phyloP scores from a whole-genome alignment of 2,113 vertebrate species.

The Propithecus coquereli region DNA sequence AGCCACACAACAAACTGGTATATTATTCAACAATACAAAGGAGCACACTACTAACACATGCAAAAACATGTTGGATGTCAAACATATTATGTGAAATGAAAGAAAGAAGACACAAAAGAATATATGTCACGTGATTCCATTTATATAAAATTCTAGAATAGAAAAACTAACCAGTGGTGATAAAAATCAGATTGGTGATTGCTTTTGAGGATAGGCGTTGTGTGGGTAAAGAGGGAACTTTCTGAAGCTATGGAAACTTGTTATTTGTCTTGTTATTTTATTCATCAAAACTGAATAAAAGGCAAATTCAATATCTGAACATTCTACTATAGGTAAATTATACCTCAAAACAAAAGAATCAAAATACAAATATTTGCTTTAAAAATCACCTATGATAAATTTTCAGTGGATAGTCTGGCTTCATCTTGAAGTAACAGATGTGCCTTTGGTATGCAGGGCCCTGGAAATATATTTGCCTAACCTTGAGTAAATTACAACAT shows the following conservation, averaged over 20 bases:
- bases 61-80: background rate
- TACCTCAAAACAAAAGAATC: background rate
- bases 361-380: background rate
- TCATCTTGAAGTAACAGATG: background rate
- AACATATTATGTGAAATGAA: background rate
- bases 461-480: background rate
- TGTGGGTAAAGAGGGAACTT: background rate
- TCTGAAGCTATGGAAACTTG: background rate
- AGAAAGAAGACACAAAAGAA: background rate
- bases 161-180: background rate
- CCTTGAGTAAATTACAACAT: background rate
- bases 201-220: background rate
- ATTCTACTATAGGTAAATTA: background rate
- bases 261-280: background rate
- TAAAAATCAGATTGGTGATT: background rate
- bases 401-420: background rate
- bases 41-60: background rate
- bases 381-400: background rate
- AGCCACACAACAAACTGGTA: background rate
- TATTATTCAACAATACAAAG: background rate
- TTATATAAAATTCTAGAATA: background rate
- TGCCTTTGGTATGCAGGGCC: background rate
- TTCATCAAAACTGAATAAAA: background rate
- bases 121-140: background rate
- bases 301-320: background rate